Evolutionary conservation across 2,113 vertebrate species (phyloP).

Genomic region (Cygnus atratus): DNA sequence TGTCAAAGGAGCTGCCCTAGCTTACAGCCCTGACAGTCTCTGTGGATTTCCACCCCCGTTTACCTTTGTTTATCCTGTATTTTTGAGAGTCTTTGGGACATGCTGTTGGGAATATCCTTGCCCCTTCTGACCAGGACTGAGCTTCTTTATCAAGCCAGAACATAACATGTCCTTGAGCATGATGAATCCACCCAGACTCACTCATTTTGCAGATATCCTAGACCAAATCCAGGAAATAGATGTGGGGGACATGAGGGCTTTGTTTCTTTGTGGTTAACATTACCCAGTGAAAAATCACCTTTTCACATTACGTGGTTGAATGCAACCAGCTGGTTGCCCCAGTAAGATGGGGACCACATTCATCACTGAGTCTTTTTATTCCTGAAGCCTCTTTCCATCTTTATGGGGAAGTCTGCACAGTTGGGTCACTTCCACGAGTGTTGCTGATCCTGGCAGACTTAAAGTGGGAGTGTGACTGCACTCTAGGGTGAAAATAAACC

Average conservation of each 20-base stretch:
- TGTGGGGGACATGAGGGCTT: rapidly evolving
- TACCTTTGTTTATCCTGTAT: neutral
- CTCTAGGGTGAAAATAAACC: neutral
- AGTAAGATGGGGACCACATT: neutral
- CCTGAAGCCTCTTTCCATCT: neutral
- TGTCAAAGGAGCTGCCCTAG: neutral
- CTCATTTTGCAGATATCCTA: neutral
- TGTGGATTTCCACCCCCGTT: rapidly evolving
- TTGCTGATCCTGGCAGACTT: neutral
- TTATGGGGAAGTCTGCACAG: neutral
- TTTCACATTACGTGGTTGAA: neutral
- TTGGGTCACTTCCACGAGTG: neutral
- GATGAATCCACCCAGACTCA: neutral
- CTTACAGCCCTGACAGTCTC: neutral
- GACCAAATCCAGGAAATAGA: neutral
- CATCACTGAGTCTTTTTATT: neutral
- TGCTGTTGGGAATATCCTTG: neutral
- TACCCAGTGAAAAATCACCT: neutral
- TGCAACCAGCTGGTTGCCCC: neutral
- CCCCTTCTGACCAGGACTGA: neutral
- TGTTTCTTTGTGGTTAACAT: neutral
- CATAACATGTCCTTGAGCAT: neutral
- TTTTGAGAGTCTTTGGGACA: neutral
- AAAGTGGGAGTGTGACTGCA: neutral
- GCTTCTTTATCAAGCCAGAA: neutral